Conservation (phyloP, 2,113 vertebrate species). For the Otus sunia region DNA sequence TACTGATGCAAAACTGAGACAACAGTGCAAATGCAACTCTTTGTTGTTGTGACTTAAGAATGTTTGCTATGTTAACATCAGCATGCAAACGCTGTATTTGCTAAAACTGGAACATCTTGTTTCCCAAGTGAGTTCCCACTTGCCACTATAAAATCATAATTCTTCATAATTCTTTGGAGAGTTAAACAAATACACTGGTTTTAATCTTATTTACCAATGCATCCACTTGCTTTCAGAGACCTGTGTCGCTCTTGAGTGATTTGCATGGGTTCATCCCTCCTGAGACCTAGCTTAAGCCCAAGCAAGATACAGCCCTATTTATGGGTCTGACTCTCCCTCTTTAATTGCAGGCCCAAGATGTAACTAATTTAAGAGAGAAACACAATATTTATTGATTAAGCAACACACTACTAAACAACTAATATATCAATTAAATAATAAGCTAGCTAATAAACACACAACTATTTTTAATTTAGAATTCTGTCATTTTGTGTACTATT, state of each 20-base stretch:
- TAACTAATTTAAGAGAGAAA: neutral
- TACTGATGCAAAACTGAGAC: neutral
- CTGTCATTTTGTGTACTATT: neutral
- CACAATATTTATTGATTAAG: neutral
- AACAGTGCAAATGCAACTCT: neutral
- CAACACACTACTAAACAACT: neutral
- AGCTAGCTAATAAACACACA: neutral
- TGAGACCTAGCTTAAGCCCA: neutral
- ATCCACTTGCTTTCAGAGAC: neutral
- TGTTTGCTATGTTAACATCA: neutral
- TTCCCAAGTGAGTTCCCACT: neutral
- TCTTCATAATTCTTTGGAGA: neutral
- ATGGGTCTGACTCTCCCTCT: neutral
- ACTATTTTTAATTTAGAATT: neutral
- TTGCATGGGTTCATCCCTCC: neutral
- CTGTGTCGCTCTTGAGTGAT: neutral
- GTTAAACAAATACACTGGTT: neutral
- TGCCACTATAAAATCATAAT: neutral
- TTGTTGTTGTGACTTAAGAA: neutral
- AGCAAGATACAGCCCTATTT: neutral
- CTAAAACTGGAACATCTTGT: neutral
- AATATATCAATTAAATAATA: neutral
- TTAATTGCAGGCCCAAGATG: accelerated
- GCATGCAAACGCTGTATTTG: neutral
- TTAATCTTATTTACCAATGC: neutral